phyloP scores from a whole-genome alignment of 1,140 invertebrate genomes.

The Eurosta solidaginis region DNA sequence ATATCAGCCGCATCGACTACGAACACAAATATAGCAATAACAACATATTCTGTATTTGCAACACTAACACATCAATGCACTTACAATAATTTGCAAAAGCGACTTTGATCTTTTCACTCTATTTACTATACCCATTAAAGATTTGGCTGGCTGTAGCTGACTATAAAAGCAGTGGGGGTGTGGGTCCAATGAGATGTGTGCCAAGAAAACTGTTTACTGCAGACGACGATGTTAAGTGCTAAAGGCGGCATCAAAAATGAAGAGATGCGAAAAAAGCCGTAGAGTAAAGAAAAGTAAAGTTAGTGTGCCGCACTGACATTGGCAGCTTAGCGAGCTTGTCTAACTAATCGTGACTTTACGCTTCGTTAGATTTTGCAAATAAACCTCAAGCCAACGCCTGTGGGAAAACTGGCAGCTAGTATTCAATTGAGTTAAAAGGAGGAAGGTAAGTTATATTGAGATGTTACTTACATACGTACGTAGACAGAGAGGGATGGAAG shows the following conservation, averaged over 20 bases:
- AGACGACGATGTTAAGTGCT: neutral
- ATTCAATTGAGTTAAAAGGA: too few species aligned
- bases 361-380: conserved; percentile 59
- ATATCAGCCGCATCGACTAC: neutral
- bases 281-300: neutral
- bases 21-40: neutral
- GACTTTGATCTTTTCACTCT: conserved; percentile 27
- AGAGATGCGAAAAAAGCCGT: neutral
- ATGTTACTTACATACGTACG: too few species aligned
- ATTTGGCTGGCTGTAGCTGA: neutral
- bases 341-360: conserved; percentile 60
- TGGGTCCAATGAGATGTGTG: neutral
- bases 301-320: neutral
- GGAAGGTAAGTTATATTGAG: too few species aligned
- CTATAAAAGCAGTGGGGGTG: neutral
- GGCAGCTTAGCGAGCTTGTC: conserved; percentile 46
- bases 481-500: too few species aligned
- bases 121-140: neutral
- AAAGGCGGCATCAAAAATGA: neutral
- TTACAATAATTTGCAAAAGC: conserved; percentile 3
- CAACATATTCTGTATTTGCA: too few species aligned
- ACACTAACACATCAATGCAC: neutral
- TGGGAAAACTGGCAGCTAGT: neutral
- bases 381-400: conserved; percentile 33
- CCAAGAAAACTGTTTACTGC: neutral